phyloP scores from a whole-genome alignment of 2,113 vertebrate species.

The Tenrec ecaudatus region DNA sequence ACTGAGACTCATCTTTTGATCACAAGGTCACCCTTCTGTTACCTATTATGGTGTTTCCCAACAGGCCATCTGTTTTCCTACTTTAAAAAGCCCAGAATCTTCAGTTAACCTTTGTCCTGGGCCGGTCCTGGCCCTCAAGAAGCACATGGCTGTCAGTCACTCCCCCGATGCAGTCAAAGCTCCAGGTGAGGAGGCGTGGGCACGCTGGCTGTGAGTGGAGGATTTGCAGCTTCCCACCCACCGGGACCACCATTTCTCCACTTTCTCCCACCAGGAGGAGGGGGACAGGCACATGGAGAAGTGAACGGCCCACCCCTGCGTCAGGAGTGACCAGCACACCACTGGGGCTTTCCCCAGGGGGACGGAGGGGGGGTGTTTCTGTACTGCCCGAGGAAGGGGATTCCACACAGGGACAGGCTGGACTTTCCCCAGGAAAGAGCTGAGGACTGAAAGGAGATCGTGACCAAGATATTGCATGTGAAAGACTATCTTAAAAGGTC shows the following conservation, averaged over 20 bases:
- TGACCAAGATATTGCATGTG: not conserved
- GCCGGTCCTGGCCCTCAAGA: not conserved
- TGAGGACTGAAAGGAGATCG: not conserved
- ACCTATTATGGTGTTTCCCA: not conserved
- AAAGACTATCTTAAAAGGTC: not conserved
- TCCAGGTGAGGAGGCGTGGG: not conserved
- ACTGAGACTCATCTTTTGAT: not conserved
- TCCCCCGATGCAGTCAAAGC: not conserved
- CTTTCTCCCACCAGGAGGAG: not conserved
- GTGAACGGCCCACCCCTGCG: not conserved
- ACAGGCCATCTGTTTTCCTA: not conserved
- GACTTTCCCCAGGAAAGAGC: not conserved
- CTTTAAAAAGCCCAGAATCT: not conserved
- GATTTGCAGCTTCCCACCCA: not conserved
- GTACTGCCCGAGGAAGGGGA: not conserved
- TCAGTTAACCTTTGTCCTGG: conserved; percentile 7
- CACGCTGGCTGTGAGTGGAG: too few species aligned
- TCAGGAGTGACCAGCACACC: not conserved
- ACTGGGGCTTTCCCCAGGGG: not conserved
- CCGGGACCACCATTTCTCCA: not conserved
- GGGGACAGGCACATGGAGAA: not conserved
- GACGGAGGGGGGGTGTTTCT: not conserved
- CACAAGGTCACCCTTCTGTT: not conserved
- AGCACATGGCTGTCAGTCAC: not conserved
- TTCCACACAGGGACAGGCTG: not conserved